Evolutionary conservation across 1,140 invertebrate species (phyloP).

Genomic region (Drosophila mauritiana): DNA sequence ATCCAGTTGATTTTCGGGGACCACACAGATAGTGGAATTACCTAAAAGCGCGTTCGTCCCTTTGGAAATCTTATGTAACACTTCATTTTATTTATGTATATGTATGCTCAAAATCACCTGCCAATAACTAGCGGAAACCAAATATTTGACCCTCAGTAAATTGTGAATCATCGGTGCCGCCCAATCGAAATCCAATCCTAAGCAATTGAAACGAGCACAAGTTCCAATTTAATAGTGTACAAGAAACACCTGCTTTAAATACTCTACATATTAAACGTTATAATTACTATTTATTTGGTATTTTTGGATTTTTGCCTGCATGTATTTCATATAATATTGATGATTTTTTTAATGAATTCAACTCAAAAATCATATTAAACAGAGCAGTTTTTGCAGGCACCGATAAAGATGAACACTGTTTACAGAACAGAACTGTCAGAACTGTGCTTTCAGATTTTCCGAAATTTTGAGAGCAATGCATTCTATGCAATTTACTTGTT

Average conservation of each 20-base stretch:
- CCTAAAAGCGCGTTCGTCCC: neutral
- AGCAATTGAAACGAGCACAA: constrained; percentile 33
- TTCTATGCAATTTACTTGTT: neutral
- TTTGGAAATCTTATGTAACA: neutral
- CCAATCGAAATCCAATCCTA: constrained; percentile 19
- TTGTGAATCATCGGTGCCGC: constrained; percentile 30
- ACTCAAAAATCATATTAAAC: no score
- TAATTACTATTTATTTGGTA: neutral
- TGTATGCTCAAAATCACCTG: neutral
- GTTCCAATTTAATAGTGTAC: neutral
- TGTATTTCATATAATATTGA: no score
- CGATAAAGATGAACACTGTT: no score
- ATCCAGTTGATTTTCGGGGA: constrained; percentile 5
- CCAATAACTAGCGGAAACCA: constrained; percentile 15
- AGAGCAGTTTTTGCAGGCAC: no score
- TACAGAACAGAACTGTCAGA: no score
- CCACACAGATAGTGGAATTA: constrained; percentile 7
- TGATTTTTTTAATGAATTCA: no score
- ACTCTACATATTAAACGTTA: neutral
- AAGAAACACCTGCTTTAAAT: neutral
- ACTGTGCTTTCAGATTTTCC: no score
- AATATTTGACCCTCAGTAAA: constrained; percentile 22
- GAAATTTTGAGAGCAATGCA: neutral
- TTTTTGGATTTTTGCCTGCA: no score
- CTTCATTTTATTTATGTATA: neutral